Percentiles rank a stretch among this genome's conserved stretches.
Conservation (phyloP, 1,140 invertebrate genomes). For the Melitaea cinxia region DNA sequence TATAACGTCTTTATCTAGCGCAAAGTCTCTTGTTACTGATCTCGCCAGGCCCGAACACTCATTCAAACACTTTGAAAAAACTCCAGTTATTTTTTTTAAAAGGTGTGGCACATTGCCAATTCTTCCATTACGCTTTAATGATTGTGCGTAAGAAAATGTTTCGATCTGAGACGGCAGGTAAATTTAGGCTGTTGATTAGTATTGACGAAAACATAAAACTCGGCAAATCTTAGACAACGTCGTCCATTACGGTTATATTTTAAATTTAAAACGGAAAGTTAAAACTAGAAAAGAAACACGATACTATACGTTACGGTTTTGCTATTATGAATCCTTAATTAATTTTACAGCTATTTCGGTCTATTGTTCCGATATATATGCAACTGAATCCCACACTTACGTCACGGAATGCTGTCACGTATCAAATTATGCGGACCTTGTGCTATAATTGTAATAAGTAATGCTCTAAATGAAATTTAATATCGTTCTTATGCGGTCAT, state of each 20-base stretch:
- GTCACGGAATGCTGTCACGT: conserved; percentile 41
- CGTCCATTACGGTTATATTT: not conserved
- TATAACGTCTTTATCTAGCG: conserved; percentile 61
- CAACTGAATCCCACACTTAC: not conserved
- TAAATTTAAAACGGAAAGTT: not conserved
- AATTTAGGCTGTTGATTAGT: conserved; percentile 9
- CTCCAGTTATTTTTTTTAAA: conserved; percentile 25
- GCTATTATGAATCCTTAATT: not conserved
- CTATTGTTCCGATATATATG: not conserved
- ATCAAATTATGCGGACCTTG: conserved; percentile 48
- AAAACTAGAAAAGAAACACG: not conserved
- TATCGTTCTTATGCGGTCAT: conserved; percentile 26
- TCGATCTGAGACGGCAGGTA: conserved; percentile 11
- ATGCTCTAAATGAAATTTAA: conserved; percentile 47
- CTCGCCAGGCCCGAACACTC: conserved; percentile 27
- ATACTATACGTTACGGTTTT: no score
- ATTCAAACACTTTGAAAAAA: conserved; percentile 37
- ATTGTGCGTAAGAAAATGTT: conserved; percentile 20
- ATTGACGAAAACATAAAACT: conserved; percentile 1
- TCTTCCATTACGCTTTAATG: conserved; percentile 32
- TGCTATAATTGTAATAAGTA: conserved; percentile 49
- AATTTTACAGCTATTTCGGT: not conserved
- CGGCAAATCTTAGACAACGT: not conserved
- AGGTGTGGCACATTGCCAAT: conserved; percentile 39
- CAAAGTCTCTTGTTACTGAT: conserved; percentile 57